Percentiles rank a stretch among this genome's conserved stretches.
Evolutionary conservation across 2,113 vertebrate species (phyloP).

Genomic region (Anseranas semipalmata): DNA sequence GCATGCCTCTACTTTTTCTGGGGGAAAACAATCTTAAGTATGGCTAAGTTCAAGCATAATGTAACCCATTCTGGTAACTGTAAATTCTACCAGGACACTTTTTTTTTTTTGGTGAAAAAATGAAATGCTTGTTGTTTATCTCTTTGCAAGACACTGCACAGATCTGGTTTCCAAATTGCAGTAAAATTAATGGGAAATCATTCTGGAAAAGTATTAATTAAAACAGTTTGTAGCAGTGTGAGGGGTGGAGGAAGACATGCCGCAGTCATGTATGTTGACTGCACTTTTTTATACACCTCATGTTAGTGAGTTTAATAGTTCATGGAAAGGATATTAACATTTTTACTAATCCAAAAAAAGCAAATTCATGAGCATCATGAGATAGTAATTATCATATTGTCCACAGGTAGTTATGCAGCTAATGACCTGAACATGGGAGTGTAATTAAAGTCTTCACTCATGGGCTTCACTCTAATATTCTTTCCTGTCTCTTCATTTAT

Average conservation of each 20-base stretch:
- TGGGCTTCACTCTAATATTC: background rate
- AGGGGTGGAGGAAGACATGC: background rate
- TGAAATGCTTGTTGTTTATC: background rate
- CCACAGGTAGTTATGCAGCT: slow-evolving; percentile 51
- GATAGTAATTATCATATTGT: background rate
- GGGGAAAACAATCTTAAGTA: background rate
- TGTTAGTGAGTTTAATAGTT: background rate
- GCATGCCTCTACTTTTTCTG: background rate
- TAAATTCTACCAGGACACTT: background rate
- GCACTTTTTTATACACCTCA: background rate
- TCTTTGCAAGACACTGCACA: background rate
- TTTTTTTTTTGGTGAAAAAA: background rate
- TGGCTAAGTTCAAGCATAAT: background rate
- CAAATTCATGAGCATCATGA: slow-evolving; percentile 38
- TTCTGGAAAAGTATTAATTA: background rate
- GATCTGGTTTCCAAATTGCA: background rate
- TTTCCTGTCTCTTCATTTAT: slow-evolving; percentile 4
- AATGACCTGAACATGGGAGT: slow-evolving; percentile 47
- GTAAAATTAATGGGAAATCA: background rate
- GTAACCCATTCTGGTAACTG: background rate
- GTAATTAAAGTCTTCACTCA: slow-evolving; percentile 67
- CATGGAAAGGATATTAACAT: background rate
- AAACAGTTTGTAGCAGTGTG: background rate
- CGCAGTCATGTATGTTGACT: background rate
- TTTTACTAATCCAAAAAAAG: slow-evolving; percentile 7